A percentile compares a stretch with the other conserved stretches of the same genome.
Conservation (phyloP, 2,113 vertebrate genomes). For the Oreotragus oreotragus region DNA sequence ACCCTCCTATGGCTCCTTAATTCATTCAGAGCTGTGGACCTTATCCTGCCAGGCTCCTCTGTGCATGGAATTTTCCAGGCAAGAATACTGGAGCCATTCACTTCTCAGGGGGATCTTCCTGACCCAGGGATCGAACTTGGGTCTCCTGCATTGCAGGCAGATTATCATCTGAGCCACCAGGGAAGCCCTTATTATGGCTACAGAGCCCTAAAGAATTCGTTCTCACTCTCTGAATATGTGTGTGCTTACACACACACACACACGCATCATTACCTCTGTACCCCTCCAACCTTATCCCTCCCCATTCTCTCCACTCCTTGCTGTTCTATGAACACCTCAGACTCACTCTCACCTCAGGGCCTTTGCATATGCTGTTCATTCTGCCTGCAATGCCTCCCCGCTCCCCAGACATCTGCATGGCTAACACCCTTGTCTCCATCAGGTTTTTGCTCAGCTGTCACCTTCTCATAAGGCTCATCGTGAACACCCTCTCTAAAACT, state of each 20-base stretch:
- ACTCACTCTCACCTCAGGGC: background rate
- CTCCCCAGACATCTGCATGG: background rate
- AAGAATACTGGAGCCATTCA: background rate
- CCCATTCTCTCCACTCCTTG: rapidly evolving
- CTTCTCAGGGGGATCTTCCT: background rate
- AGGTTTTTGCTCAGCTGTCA: background rate
- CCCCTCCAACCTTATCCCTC: background rate
- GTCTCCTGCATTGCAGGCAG: background rate
- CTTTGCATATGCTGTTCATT: background rate
- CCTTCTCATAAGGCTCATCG: background rate
- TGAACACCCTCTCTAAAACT: background rate
- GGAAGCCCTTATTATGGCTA: background rate
- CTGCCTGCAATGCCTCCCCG: background rate
- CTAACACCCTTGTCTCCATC: background rate
- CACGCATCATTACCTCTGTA: background rate
- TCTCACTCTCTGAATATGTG: background rate
- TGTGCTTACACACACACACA: background rate
- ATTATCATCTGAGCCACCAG: background rate
- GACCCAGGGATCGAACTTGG: background rate
- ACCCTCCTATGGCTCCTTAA: background rate
- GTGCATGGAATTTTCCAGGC: background rate
- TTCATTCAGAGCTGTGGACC: background rate
- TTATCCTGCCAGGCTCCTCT: background rate
- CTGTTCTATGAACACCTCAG: background rate
- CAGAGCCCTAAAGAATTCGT: background rate